Base-by-base conservation (phyloP, 2,113 vertebrate species). In the Otolemur garnettii region DNA sequence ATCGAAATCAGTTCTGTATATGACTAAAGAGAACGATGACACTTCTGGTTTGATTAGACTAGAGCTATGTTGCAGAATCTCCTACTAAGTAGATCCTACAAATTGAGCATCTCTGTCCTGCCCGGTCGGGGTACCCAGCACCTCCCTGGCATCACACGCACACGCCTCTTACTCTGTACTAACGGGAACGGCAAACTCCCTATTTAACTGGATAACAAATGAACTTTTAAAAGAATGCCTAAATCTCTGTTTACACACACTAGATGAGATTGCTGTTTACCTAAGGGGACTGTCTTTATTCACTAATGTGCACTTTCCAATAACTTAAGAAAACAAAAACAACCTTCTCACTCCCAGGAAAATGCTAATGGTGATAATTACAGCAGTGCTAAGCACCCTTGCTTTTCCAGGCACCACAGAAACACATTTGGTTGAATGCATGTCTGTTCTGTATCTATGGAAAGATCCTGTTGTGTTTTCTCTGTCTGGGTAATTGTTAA, bases 281-380 rank as follows among this genome's bases (percentile, higher is more conserved):
- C 59, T 75, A 88, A 74, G 35, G 35, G 93, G 75, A 97, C 89
- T 7, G 86, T 93, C 33, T 97, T 84, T 88, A 87, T 30, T 95
- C 97, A 97, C 66, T 96, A 90, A 94, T 98, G 95, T 95, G 94
- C 91, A 96, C 95, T 98, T 91, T 90, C 19, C 84, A 97, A 91
- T 74, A 91, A 98, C 84, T 79, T 96, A 91, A 97, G 95, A 93
- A 98, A 98, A 96, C 50, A 98, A 96, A 96, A 77, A 88, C 35
- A 95, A 96, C 72, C 38, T 95, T 68, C 93, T 87, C 62, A 66
- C 82, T 98, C 62, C 50, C 82, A 97, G 88, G 89, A 91, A 93
- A 98, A 96, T 55, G 42, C 62, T 74, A 53, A 68, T 93, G 74
- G 84, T 94, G 89, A 83, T 95, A 97, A 97, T 96, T 95, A 81